phyloP scores from a whole-genome alignment of 2,113 vertebrate genomes.

The Myotis yumanensis region DNA sequence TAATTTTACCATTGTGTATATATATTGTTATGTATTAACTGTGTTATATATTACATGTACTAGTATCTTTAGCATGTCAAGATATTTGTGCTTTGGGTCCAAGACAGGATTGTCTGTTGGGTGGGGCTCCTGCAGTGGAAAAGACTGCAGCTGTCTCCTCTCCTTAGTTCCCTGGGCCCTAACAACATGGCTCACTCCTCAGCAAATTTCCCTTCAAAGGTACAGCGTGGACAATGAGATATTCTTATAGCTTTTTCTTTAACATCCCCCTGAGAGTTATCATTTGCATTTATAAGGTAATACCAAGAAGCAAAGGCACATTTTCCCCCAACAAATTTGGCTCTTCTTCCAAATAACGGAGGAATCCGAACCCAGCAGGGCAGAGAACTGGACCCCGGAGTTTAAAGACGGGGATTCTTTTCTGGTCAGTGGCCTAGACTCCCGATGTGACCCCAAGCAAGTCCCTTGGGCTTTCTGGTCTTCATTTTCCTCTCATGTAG shows the following conservation, averaged over 20 bases:
- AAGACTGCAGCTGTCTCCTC: background rate
- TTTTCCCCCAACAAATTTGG: constrained; percentile 12
- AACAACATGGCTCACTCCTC: background rate
- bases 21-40: background rate
- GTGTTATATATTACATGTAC: background rate
- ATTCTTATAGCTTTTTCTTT: constrained; percentile 57
- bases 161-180: background rate
- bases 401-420: background rate
- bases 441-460: background rate
- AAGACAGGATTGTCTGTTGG: background rate
- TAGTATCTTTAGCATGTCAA: background rate
- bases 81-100: background rate
- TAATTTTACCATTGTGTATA: background rate
- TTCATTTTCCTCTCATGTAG: background rate
- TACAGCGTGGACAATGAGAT: constrained; percentile 52
- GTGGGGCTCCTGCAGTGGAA: background rate
- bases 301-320: constrained; percentile 54
- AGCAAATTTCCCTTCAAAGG: constrained; percentile 57
- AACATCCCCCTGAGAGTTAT: constrained; percentile 46
- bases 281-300: constrained; percentile 51
- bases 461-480: background rate
- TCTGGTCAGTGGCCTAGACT: too few species aligned
- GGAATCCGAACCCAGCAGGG: background rate
- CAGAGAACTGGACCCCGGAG: background rate
- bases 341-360: constrained; percentile 17